These are phyloP conservation scores for Phoxinus phoxinus DNA, from an alignment of 2,113 vertebrate species.

Conservation along the genomic window DNA sequence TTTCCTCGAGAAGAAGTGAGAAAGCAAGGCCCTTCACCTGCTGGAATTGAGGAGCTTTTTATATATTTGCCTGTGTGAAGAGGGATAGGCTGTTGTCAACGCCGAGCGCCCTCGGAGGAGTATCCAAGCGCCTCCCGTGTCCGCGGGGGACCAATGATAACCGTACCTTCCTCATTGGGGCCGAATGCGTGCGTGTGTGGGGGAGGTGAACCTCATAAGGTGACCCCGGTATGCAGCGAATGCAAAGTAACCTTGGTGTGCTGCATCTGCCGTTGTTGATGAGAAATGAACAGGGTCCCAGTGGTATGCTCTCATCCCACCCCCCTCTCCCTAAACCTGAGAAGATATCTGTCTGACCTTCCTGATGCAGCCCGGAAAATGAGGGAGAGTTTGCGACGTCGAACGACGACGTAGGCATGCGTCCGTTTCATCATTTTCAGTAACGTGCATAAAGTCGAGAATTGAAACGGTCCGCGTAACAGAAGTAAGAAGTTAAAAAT, in stretches of 20 bases:
- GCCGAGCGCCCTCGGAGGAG: slow-evolving; percentile 37
- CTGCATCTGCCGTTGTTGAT: slow-evolving; percentile 56
- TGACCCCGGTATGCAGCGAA: slow-evolving; percentile 64
- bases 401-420: neutral
- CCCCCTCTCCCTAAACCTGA: slow-evolving; percentile 9
- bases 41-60: slow-evolving; percentile 47
- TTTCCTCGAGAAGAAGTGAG: slow-evolving; percentile 20
- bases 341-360: slow-evolving; percentile 51
- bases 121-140: slow-evolving; percentile 47
- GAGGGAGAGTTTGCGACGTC: neutral
- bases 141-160: slow-evolving; percentile 56
- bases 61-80: slow-evolving; percentile 42
- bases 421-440: neutral
- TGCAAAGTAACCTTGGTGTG: slow-evolving; percentile 63
- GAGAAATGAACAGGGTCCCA: slow-evolving; percentile 60
- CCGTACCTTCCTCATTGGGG: slow-evolving; percentile 44
- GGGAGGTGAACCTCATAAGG: slow-evolving; percentile 58
- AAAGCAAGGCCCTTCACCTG: slow-evolving; percentile 39
- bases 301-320: slow-evolving; percentile 30
- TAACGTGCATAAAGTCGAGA: neutral
- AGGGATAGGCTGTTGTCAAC: slow-evolving; percentile 49
- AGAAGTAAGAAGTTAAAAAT: slow-evolving; percentile 16
- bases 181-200: slow-evolving; percentile 27
- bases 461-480: neutral
- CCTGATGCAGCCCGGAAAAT: slow-evolving; percentile 30